Percentiles rank a stretch among this genome's conserved stretches.
Evolutionary conservation across 2,113 vertebrate genomes (phyloP).

Genomic region (Oncorhynchus keta): DNA sequence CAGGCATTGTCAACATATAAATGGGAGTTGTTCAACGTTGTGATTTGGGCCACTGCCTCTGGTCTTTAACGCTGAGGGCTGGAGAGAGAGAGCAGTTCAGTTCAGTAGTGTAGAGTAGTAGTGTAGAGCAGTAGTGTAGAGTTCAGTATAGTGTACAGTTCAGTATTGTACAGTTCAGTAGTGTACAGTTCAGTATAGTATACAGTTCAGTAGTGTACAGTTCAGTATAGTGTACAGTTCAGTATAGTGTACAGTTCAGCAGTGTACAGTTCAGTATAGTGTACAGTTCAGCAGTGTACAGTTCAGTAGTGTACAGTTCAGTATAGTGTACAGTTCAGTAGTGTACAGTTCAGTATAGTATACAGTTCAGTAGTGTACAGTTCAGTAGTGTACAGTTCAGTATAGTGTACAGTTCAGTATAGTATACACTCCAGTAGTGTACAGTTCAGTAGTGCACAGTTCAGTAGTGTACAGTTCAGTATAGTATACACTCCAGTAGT

Average conservation of each 20-base stretch:
- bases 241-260: background rate
- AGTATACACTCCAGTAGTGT: too few relatives aligned
- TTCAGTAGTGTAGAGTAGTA: background rate
- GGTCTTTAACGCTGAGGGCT: background rate
- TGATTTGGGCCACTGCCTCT: conserved; percentile 33
- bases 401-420: background rate
- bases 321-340: background rate
- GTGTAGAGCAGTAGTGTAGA: too few relatives aligned
- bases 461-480: background rate
- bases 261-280: background rate
- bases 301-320: too few relatives aligned
- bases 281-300: too few relatives aligned
- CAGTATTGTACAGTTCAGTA: background rate
- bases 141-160: background rate
- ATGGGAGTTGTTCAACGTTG: conserved; percentile 35
- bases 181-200: background rate
- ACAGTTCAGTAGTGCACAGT: too few relatives aligned
- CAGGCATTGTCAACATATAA: conserved; percentile 20
- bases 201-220: too few relatives aligned
- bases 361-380: too few relatives aligned
- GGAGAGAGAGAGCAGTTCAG: background rate
- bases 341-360: background rate
- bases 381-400: background rate
- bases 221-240: background rate
- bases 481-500: too few relatives aligned